phyloP scores from a whole-genome alignment of 2,797 vertebrate genomes.

The Nannoperca australis region DNA sequence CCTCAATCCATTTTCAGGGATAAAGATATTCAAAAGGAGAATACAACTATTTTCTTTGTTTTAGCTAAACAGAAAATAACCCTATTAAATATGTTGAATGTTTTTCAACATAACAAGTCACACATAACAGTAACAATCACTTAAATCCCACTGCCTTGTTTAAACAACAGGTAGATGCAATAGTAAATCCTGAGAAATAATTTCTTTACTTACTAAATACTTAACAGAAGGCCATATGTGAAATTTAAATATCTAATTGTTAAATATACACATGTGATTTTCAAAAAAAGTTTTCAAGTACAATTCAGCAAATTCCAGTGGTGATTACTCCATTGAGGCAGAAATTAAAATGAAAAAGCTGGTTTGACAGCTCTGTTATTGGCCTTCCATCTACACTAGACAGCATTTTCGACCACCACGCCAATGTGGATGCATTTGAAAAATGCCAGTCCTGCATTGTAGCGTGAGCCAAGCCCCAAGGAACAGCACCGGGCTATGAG shows the following conservation, averaged over 20 bases:
- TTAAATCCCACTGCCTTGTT: neutral
- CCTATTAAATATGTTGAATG: neutral
- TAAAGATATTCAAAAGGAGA: neutral
- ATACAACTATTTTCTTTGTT: neutral
- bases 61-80: neutral
- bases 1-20: constrained; percentile 6
- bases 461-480: neutral
- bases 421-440: neutral
- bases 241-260: neutral
- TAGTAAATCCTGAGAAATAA: neutral
- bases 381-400: neutral
- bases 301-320: neutral
- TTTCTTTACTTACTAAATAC: neutral
- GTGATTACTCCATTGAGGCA: neutral
- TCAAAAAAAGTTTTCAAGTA: neutral
- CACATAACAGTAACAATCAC: neutral
- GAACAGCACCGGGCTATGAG: neutral
- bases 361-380: neutral
- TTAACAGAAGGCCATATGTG: neutral
- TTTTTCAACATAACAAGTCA: neutral
- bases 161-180: neutral
- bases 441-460: neutral
- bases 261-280: neutral
- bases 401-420: neutral
- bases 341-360: neutral